Evolutionary conservation across 53 echinoderm and acorn worm genomes (phyloP).

Genomic region (Hippasteria phrygiana): DNA sequence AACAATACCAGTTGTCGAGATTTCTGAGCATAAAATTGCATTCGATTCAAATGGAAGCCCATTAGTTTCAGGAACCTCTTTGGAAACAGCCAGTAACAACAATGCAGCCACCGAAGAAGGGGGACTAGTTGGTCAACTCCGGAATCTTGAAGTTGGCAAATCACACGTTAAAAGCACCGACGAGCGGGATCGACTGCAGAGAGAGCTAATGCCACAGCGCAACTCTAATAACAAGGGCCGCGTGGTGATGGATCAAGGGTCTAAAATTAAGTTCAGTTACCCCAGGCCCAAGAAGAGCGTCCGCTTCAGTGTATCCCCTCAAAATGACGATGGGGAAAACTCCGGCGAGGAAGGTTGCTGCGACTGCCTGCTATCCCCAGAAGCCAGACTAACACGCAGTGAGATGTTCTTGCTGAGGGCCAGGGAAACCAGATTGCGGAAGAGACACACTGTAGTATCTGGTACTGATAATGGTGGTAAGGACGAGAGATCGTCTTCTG

Average conservation of each 20-base stretch:
- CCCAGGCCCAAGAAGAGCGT: slow-evolving; percentile 26
- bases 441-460: slow-evolving; percentile 7
- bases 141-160: slow-evolving; percentile 3
- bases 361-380: not conserved
- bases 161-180: not conserved
- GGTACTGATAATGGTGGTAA: not conserved
- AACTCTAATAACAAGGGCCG: not conserved
- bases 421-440: slow-evolving; percentile 10
- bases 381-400: slow-evolving; percentile 8
- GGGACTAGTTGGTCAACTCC: not conserved
- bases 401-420: slow-evolving; percentile 15
- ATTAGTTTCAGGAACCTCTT: not conserved
- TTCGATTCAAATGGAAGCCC: not conserved
- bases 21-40: not conserved
- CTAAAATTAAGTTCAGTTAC: not conserved
- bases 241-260: not conserved
- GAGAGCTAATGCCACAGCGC: slow-evolving; percentile 16
- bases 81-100: not conserved
- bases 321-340: not conserved
- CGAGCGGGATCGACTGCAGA: not conserved
- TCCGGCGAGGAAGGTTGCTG: not conserved
- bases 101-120: not conserved
- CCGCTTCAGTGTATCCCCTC: not conserved
- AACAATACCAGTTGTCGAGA: not conserved
- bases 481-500: not conserved